Evolutionary conservation across 2,888 invertebrate species (phyloP).

Genomic region (Nomada fucata): DNA sequence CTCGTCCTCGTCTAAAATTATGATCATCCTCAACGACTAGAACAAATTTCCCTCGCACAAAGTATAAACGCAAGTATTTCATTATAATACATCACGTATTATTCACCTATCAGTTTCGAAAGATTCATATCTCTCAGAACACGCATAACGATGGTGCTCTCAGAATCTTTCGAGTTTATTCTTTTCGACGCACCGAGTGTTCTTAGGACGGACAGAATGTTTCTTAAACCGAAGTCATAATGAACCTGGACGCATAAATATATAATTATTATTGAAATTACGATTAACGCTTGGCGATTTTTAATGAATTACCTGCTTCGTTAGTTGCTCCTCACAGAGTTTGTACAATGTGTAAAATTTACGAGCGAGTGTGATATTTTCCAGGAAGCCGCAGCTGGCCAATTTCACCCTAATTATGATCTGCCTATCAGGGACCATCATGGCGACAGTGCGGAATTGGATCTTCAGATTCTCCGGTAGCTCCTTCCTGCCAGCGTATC

Average conservation of each 20-base stretch:
- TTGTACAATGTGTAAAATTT: constrained; percentile 99
- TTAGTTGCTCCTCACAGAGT: constrained; percentile 97
- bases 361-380: constrained; percentile 96
- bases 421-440: constrained; percentile 99
- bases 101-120: constrained; percentile 93
- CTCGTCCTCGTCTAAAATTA: constrained; percentile 93
- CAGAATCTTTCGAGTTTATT: constrained; percentile 95
- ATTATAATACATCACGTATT: neutral
- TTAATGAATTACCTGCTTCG: constrained; percentile 91
- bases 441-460: constrained; percentile 98
- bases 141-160: constrained; percentile 98
- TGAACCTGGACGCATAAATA: constrained; percentile 89
- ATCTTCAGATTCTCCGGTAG: constrained; percentile 98
- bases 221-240: constrained; percentile 98
- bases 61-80: neutral
- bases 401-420: constrained; percentile 98
- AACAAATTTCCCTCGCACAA: neutral
- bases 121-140: constrained; percentile 99
- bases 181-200: constrained; percentile 97
- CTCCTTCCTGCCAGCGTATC: constrained; percentile 98
- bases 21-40: neutral
- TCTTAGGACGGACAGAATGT: constrained; percentile 96
- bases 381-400: constrained; percentile 97
- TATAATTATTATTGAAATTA: neutral
- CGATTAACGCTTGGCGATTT: neutral